These are phyloP conservation scores for Toxotes chatareus DNA, from an alignment of 2,113 vertebrate genomes.

Conservation along the genomic window DNA sequence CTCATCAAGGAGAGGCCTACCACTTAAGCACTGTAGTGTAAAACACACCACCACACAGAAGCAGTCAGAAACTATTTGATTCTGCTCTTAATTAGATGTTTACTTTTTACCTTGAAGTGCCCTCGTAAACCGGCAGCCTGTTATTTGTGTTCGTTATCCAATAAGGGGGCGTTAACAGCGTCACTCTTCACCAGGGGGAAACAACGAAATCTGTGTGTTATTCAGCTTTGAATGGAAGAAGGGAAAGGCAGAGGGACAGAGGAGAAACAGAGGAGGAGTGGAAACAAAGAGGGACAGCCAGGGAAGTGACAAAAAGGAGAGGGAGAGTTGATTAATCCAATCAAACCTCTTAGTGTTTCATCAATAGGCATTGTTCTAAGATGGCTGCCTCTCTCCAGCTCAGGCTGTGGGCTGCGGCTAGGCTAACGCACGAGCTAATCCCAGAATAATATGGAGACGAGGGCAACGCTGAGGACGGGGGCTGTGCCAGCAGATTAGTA, in stretches of 20 bases:
- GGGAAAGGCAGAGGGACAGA: slow-evolving; percentile 46
- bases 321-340: slow-evolving; percentile 80
- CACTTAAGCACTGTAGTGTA: slow-evolving; percentile 38
- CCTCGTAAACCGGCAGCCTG: slow-evolving; percentile 53
- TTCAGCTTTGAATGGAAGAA: slow-evolving; percentile 48
- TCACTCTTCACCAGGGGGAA: slow-evolving; percentile 48
- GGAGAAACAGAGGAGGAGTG: slow-evolving; percentile 40
- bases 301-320: slow-evolving; percentile 33
- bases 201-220: slow-evolving; percentile 56
- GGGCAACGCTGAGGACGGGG: slow-evolving; percentile 68
- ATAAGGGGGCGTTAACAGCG: slow-evolving; percentile 40
- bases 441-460: slow-evolving; percentile 73
- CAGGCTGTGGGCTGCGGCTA: slow-evolving; percentile 71
- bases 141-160: slow-evolving; percentile 63
- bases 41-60: slow-evolving; percentile 40
- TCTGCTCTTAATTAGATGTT: slow-evolving; percentile 68
- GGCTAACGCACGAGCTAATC: slow-evolving; percentile 78
- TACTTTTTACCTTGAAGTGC: slow-evolving; percentile 69
- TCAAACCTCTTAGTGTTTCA: slow-evolving; percentile 78
- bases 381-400: slow-evolving; percentile 76
- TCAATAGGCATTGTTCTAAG: slow-evolving; percentile 82
- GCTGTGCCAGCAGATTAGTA: slow-evolving; percentile 76
- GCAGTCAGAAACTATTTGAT: slow-evolving; percentile 46
- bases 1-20: slow-evolving; percentile 41
- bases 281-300: slow-evolving; percentile 59